A percentile compares a stretch with the other conserved stretches of the same genome.
These are phyloP conservation scores for Cyphomyrus discorhynchus DNA, from an alignment of 2,113 vertebrate species.

Conservation along the genomic window DNA sequence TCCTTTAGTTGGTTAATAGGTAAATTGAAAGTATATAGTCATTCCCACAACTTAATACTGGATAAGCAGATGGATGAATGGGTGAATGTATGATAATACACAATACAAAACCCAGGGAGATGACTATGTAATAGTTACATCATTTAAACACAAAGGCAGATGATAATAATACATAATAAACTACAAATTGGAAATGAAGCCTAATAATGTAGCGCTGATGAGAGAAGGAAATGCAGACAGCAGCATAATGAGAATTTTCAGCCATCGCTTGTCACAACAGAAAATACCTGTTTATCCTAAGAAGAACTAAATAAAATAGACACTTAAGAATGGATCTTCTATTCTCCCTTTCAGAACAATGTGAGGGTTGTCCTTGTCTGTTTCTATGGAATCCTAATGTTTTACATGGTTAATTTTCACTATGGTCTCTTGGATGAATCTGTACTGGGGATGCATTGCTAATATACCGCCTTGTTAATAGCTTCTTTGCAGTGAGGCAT, in stretches of 20 bases:
- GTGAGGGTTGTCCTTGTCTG: not conserved
- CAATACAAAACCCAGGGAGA: not conserved
- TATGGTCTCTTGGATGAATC: not conserved
- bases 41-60: not conserved
- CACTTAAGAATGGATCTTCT: not conserved
- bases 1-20: not conserved
- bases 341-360: not conserved
- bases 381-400: slow-evolving; percentile 7
- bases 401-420: not conserved
- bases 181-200: not conserved
- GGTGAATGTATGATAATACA: not conserved
- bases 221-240: not conserved
- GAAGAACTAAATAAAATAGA: not conserved
- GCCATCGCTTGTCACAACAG: not conserved
- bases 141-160: not conserved
- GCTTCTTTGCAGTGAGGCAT: not conserved
- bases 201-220: not conserved
- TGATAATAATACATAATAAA: not conserved
- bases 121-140: not conserved
- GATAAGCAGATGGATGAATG: not conserved
- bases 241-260: not conserved
- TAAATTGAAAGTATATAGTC: not conserved
- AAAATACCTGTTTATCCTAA: not conserved
- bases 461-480: not conserved
- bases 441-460: not conserved